Conservation (phyloP, 2,797 vertebrate species). For the Sebastes oblongus region DNA sequence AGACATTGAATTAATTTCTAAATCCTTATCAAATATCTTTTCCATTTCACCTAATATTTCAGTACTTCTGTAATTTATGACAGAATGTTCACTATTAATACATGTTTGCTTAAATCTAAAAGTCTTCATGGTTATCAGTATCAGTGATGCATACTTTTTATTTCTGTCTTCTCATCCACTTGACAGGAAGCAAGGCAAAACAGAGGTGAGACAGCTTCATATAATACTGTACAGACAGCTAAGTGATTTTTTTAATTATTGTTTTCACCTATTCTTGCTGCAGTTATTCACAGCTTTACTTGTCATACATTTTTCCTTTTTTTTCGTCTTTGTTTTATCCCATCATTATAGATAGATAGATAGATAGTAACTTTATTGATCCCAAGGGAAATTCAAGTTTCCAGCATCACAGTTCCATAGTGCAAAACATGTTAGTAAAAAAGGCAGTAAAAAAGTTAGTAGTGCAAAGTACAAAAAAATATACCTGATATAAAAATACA, state of each 20-base stretch:
- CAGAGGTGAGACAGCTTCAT: slow-evolving; percentile 85
- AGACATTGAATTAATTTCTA: too few relatives aligned
- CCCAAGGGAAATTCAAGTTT: too few relatives aligned
- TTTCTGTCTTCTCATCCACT: slow-evolving; percentile 44
- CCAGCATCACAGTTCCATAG: too few relatives aligned
- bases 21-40: too few relatives aligned
- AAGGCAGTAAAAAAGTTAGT: too few relatives aligned
- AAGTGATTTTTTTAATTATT: not conserved
- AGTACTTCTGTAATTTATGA: too few relatives aligned
- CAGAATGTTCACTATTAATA: not conserved
- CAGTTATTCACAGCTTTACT: not conserved
- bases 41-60: too few relatives aligned
- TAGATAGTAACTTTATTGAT: too few relatives aligned
- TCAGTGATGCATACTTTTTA: slow-evolving; percentile 12
- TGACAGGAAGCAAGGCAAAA: slow-evolving; percentile 89
- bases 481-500: too few relatives aligned
- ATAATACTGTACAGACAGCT: not conserved
- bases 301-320: not conserved
- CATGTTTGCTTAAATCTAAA: not conserved
- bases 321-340: not conserved
- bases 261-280: not conserved
- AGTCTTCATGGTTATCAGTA: not conserved
- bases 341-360: not conserved
- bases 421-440: too few relatives aligned
- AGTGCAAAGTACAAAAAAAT: too few relatives aligned